A percentile compares a stretch with the other conserved stretches of the same genome.
These are phyloP conservation scores for Strix uralensis DNA, from an alignment of 2,113 vertebrate genomes.

Conservation along the genomic window DNA sequence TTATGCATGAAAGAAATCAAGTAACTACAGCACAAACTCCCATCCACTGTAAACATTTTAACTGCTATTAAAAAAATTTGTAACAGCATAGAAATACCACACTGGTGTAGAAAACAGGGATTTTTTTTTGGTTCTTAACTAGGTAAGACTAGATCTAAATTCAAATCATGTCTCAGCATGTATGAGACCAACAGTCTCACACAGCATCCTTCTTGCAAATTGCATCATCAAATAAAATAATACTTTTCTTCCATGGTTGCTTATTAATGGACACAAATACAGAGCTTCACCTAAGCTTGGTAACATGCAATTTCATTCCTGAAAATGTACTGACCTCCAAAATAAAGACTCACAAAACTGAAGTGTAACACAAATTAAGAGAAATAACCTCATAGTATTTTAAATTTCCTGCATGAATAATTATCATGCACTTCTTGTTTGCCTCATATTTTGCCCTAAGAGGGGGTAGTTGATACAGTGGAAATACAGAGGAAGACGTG, in stretches of 20 bases:
- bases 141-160: neutral
- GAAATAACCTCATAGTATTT: neutral
- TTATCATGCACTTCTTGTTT: neutral
- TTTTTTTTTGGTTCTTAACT: neutral
- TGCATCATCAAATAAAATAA: neutral
- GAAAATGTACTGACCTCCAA: neutral
- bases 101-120: neutral
- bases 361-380: neutral
- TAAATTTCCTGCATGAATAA: neutral
- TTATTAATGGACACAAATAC: neutral
- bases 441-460: neutral
- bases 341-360: neutral
- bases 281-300: neutral
- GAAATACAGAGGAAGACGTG: neutral
- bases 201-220: neutral
- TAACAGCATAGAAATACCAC: neutral
- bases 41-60: neutral
- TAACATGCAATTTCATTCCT: neutral
- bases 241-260: neutral
- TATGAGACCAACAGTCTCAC: neutral
- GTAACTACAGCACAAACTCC: neutral
- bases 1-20: neutral
- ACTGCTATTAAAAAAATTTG: neutral
- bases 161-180: neutral
- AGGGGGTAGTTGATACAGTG: neutral